phyloP scores from a whole-genome alignment of 2,888 invertebrate genomes.

The Portevinia maculata region DNA sequence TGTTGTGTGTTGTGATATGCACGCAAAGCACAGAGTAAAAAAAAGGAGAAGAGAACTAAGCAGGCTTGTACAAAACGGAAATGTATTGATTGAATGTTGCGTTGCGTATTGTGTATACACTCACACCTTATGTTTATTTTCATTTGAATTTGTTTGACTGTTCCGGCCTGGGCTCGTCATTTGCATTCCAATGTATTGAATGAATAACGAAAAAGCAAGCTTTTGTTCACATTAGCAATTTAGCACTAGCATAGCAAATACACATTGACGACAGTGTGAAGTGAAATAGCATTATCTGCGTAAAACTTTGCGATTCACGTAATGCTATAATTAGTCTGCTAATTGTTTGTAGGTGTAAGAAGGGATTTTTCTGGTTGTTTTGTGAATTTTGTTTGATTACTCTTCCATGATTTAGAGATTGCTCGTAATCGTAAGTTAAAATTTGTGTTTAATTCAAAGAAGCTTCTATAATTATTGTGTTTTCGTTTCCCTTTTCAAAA shows the following conservation, averaged over 20 bases:
- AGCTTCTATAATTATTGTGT: too few relatives aligned
- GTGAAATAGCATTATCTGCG: conserved; percentile 2
- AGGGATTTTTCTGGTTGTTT: conserved; percentile 1
- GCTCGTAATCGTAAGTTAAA: too few relatives aligned
- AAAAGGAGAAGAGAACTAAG: conserved; percentile 5
- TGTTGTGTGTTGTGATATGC: neutral
- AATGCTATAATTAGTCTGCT: conserved; percentile 1
- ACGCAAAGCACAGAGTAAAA: neutral
- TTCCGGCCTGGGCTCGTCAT: conserved; percentile 1
- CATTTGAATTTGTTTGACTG: conserved; percentile 5
- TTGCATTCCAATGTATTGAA: conserved; percentile 5
- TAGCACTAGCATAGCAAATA: too few relatives aligned
- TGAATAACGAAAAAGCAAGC: neutral
- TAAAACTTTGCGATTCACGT: conserved; percentile 3
- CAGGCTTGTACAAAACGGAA: neutral
- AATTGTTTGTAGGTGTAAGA: conserved; percentile 1
- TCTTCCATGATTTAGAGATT: conserved; percentile 1
- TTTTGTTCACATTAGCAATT: neutral
- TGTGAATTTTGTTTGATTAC: neutral
- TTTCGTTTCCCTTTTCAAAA: too few relatives aligned
- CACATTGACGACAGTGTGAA: neutral
- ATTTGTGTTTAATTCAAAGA: too few relatives aligned
- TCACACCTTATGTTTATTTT: conserved; percentile 4
- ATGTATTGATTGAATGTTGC: neutral
- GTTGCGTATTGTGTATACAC: conserved; percentile 5